Evolutionary conservation across 2,113 vertebrate species (phyloP), one percentile per base, ranked within the genome.

Genomic region (Corapipo altera): DNA sequence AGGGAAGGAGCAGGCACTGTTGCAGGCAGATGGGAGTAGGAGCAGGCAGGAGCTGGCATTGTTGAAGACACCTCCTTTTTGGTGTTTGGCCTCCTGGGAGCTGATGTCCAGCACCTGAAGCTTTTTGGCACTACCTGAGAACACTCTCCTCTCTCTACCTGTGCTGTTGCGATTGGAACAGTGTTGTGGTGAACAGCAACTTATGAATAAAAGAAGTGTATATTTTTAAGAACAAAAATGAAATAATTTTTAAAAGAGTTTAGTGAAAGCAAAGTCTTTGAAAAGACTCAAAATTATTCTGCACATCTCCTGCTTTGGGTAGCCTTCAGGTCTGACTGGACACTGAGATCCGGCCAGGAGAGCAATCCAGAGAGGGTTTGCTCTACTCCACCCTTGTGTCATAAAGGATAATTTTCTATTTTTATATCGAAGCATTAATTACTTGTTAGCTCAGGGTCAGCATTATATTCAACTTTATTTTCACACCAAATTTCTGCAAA

Each of bases 391-490:
- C 72, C 74, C 72, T 95, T 95, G 61, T 91, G 90, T 97, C 97
- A 35, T 97, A 94, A 57, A 97, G 93, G 96, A 95, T 97, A 91
- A 97, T 94, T 89, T 96, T 97, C 96, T 98, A 97, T 98, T 98
- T 98, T 98, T 98, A 91, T 98, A 97, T 95, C 93, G 96, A 97
- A 97, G 82, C 96, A 89, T 96, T 97, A 97, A 98, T 97, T 97
- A 97, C 97, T 97, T 97, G 95, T 97, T 98, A 98, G 97, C 98
- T 97, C 98, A 98, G 97, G 98, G 98, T 98, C 97, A 97, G 88
- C 77, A 33, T 95, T 97, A 95, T 95, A 95, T 94, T 97, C 96
- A 96, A 83, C 78, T 97, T 97, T 97, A 86, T 97, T 97, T 96
- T 95, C 85, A 97, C 95, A 97, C 96, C 97, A 97, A 97, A 97